Conservation (phyloP, 2,797 vertebrate species). For the Neomorphus geoffroyi region DNA sequence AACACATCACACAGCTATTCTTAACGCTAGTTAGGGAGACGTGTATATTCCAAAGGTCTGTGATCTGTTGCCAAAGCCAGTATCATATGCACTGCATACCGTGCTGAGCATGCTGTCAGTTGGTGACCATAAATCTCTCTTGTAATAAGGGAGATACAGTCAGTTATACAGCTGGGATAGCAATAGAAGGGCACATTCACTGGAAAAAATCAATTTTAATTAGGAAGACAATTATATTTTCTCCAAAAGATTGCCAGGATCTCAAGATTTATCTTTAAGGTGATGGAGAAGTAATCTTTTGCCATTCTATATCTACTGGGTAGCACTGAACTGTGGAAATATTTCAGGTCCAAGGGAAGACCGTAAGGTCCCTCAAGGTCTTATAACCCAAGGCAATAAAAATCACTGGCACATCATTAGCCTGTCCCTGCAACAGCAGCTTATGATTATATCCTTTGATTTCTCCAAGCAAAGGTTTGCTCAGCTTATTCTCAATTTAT, state of each 20-base stretch:
- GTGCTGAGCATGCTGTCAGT: slow-evolving; percentile 47
- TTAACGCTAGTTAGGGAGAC: background rate
- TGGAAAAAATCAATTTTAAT: slow-evolving; percentile 76
- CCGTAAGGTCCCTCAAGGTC: slow-evolving; percentile 48
- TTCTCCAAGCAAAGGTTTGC: slow-evolving; percentile 9
- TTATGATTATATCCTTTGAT: slow-evolving; percentile 44
- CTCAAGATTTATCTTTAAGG: slow-evolving; percentile 71
- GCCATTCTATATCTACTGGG: slow-evolving; percentile 28
- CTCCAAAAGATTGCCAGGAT: slow-evolving; percentile 66
- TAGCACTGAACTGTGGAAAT: slow-evolving; percentile 27
- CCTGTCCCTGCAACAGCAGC: background rate
- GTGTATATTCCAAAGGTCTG: background rate
- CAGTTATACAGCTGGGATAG: slow-evolving; percentile 43
- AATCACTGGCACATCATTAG: slow-evolving; percentile 61
- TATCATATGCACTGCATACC: background rate
- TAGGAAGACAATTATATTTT: slow-evolving; percentile 76
- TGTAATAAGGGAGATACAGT: slow-evolving; percentile 54
- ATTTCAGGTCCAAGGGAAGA: slow-evolving; percentile 50
- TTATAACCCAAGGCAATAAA: slow-evolving; percentile 49
- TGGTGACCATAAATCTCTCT: slow-evolving; percentile 60
- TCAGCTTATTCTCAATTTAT: background rate
- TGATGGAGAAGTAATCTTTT: slow-evolving; percentile 65
- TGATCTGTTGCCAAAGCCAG: background rate
- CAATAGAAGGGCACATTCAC: slow-evolving; percentile 63
- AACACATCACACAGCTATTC: background rate